phyloP scores from a whole-genome alignment of 2,797 vertebrate species.

The Columba guinea region DNA sequence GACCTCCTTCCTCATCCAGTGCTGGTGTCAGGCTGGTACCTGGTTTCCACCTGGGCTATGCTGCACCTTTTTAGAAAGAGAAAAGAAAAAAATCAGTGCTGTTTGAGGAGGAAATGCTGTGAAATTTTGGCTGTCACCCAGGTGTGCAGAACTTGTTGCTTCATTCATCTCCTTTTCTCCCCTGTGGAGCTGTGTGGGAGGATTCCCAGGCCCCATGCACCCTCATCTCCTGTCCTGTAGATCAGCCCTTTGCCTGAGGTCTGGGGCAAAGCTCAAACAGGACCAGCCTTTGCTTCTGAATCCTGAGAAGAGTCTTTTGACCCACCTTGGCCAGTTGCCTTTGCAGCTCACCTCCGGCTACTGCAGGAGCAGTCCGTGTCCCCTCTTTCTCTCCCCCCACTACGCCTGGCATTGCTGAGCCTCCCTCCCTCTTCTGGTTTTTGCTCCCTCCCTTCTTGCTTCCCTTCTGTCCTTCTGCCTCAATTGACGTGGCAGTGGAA shows the following conservation, averaged over 20 bases:
- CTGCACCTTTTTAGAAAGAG: constrained; percentile 29
- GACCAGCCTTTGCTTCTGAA: constrained; percentile 17
- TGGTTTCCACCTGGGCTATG: neutral
- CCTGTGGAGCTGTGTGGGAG: neutral
- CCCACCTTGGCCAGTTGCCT: constrained; percentile 61
- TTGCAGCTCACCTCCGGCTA: constrained; percentile 56
- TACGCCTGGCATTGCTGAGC: constrained; percentile 59
- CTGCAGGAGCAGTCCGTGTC: constrained; percentile 32
- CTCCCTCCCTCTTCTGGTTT: constrained; percentile 61
- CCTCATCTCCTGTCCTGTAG: neutral
- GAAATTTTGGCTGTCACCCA: constrained; percentile 26
- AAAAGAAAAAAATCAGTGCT: neutral
- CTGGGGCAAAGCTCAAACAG: neutral
- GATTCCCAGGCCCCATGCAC: constrained; percentile 43
- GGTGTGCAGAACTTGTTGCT: constrained; percentile 17
- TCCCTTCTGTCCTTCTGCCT: constrained; percentile 79
- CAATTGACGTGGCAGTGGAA: constrained; percentile 94
- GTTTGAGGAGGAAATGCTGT: neutral
- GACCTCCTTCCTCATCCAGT: neutral
- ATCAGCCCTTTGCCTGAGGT: neutral
- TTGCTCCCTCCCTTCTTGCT: constrained; percentile 71
- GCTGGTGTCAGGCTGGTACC: neutral
- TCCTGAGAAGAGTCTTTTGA: constrained; percentile 36
- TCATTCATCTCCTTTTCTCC: constrained; percentile 36
- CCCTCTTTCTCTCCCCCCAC: constrained; percentile 50